A percentile compares a stretch with the other conserved stretches of the same genome.
These are phyloP conservation scores for Ceuthmochares aereus DNA, from an alignment of 2,113 vertebrate genomes.

Conservation along the genomic window DNA sequence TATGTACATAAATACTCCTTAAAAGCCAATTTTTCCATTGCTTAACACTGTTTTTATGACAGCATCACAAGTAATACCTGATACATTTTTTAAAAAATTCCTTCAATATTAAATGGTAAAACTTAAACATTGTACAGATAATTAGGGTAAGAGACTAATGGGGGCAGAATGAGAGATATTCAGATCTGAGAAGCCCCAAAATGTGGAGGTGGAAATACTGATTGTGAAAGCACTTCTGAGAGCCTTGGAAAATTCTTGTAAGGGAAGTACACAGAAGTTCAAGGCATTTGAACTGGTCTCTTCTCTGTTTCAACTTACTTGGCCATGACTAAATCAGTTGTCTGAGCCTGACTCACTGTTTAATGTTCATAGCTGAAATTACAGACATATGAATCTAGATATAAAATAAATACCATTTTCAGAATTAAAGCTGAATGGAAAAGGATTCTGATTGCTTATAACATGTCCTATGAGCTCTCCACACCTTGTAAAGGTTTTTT, in stretches of 20 bases:
- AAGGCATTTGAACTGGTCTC: not conserved
- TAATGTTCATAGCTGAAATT: not conserved
- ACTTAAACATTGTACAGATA: not conserved
- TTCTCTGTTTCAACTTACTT: not conserved
- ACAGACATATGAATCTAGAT: not conserved
- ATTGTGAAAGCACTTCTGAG: not conserved
- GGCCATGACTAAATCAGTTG: not conserved
- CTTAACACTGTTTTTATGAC: not conserved
- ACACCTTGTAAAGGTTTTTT: not conserved
- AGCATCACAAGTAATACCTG: not conserved
- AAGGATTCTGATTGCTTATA: not conserved
- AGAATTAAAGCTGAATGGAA: not conserved
- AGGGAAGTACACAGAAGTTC: not conserved
- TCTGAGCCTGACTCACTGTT: not conserved
- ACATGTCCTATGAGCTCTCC: not conserved
- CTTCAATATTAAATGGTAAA: slow-evolving; percentile 1
- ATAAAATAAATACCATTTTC: not conserved
- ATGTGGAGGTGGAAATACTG: not conserved
- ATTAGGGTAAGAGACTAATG: slow-evolving; percentile 7
- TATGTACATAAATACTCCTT: not conserved
- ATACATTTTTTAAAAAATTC: not conserved
- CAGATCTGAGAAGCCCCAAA: not conserved
- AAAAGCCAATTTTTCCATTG: not conserved
- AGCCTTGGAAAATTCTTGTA: not conserved
- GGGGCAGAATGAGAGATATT: not conserved